Percentiles rank a stretch among this genome's conserved stretches.
Conservation (phyloP, 2,888 invertebrate genomes). For the Megalurothrips usitatus region DNA sequence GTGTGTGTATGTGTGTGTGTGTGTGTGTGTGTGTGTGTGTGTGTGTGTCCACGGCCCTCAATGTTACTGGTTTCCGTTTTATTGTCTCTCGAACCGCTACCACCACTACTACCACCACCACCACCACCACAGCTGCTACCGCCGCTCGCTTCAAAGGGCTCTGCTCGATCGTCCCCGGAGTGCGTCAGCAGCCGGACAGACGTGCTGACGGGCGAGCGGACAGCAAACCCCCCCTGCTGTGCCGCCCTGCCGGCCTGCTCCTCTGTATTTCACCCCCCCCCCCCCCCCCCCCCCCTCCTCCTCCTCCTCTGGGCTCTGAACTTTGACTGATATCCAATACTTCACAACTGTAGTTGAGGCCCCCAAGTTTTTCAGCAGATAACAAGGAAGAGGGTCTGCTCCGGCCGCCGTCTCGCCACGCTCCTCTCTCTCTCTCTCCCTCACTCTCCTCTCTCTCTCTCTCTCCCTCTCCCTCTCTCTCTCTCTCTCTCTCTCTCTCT, state of each 20-base stretch:
- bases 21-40: no score
- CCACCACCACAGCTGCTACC: no score
- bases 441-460: slow-evolving; percentile 33
- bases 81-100: neutral
- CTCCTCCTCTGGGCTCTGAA: neutral
- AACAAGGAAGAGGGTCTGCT: slow-evolving; percentile 14
- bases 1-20: no score
- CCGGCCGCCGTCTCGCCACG: slow-evolving; percentile 34
- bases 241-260: neutral
- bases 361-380: slow-evolving; percentile 25
- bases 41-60: no score
- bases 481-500: slow-evolving; percentile 30
- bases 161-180: no score
- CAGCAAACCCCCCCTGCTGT: neutral
- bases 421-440: slow-evolving; percentile 32
- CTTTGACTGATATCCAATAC: slow-evolving; percentile 26
- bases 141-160: no score
- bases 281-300: neutral
- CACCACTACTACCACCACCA: no score
- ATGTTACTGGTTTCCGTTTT: no score
- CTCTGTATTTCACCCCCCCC: no score
- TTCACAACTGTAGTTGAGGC: slow-evolving; percentile 19
- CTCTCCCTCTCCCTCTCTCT: slow-evolving; percentile 20
- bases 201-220: neutral
- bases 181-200: neutral